Evolutionary conservation across 2,797 vertebrate genomes (phyloP), one percentile per base, ranked within the genome.

Genomic region (Neoniphon sammara): DNA sequence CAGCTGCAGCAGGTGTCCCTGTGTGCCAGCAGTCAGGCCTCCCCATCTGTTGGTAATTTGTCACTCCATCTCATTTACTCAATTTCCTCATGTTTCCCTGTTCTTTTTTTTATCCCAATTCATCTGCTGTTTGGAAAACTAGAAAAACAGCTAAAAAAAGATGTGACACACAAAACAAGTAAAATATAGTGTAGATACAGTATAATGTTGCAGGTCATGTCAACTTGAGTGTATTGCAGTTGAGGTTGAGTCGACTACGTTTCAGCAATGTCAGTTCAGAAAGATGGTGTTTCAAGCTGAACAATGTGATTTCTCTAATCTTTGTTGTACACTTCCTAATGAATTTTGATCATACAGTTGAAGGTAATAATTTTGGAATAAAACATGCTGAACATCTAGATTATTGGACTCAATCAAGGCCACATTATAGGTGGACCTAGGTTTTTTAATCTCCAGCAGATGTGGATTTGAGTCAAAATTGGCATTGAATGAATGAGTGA

Each of bases 1-100:
- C 80, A 74, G 72, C 68, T 66, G 39, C 74, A 49, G 42, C 89
- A 82, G 82, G 80, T 85, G 87, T 71, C n/a, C 25, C 1, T 2
- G 27, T 18, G 23, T 36, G 17, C 34, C 0, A 17, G 66, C 61
- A 65, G 17, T 18, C 60, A 68, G 67, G 44, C 64, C 21, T 50
- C 39, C 21, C 84, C 84, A 73, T 82, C 83, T 91, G 87, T 77
- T 9, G 25, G 57, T 75, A 60, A 52, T 2, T 27, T 18, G 55
- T 34, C 1, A 5, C 30, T 66, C 3, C 27, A 31, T 11, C 46
- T 49, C 39, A 21, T 66, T 31, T 11, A n/a, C 21, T 20, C n/a
- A 20, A 50, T 81, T 46, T 18, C 46, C 70, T 61, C 47, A 70
- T 18, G 17, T 9, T 9, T 39, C 65, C 57, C 15, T 6, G 1